Evolutionary conservation across 2,888 invertebrate genomes (phyloP).

Genomic region (Drosophila neoperkinsi): DNA sequence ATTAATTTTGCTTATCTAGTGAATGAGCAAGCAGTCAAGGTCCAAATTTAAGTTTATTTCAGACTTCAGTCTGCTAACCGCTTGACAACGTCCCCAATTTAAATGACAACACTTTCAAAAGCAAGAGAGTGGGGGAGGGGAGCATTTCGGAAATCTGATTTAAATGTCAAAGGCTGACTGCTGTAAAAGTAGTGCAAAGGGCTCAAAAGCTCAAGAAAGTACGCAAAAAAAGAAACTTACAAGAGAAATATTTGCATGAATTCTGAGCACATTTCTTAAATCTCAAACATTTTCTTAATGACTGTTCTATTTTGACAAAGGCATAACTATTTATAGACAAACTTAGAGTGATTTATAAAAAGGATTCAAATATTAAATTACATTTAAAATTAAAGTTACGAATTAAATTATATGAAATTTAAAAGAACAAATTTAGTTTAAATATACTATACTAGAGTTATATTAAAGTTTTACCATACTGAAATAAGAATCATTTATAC

Average conservation of each 20-base stretch:
- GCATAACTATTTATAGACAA: neutral
- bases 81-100: constrained; percentile 11
- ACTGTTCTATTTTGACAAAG: neutral
- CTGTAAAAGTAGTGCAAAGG: neutral
- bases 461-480: neutral
- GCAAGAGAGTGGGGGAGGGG: neutral
- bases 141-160: constrained; percentile 15
- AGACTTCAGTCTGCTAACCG: neutral
- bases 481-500: neutral
- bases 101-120: neutral
- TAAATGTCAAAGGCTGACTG: constrained; percentile 23
- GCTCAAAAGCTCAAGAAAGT: neutral
- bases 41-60: constrained; percentile 25
- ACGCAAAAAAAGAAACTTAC: neutral
- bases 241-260: neutral
- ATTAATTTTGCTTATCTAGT: constrained; percentile 61
- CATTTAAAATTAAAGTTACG: neutral
- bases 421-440: neutral
- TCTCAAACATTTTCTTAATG: neutral
- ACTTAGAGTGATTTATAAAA: neutral
- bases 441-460: neutral
- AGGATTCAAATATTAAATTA: neutral
- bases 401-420: neutral
- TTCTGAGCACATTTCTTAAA: neutral
- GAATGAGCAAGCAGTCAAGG: constrained; percentile 14